Conservation (phyloP, 2,113 vertebrate genomes). For the Plectropomus leopardus region DNA sequence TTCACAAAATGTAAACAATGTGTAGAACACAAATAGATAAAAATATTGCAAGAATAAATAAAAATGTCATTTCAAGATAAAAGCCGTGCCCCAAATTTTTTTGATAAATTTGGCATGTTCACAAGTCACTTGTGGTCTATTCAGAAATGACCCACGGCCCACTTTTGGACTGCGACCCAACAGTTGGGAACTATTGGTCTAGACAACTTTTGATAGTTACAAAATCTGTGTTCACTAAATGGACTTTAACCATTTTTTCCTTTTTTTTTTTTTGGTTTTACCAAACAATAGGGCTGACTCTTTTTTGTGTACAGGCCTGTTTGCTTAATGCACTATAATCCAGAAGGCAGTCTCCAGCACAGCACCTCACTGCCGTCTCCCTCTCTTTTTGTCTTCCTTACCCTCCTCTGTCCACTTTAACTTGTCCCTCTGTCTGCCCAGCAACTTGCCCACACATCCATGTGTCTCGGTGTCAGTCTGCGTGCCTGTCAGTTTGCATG, state of each 20-base stretch:
- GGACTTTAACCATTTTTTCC: neutral
- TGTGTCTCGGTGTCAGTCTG: constrained; percentile 74
- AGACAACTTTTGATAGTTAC: neutral
- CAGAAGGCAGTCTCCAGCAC: constrained; percentile 1
- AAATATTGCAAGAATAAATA: no score
- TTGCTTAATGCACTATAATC: constrained; percentile 1
- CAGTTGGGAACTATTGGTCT: no score
- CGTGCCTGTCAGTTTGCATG: constrained; percentile 72
- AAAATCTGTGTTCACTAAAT: neutral
- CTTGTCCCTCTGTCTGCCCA: constrained; percentile 64
- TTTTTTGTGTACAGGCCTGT: neutral
- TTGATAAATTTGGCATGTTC: no score
- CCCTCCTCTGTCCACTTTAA: constrained; percentile 49
- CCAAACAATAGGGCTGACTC: neutral
- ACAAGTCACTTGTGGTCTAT: no score
- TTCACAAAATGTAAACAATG: no score
- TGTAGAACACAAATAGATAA: no score
- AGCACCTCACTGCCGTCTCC: constrained; percentile 12
- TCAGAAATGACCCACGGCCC: no score
- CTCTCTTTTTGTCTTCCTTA: constrained; percentile 21
- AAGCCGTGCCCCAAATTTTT: no score
- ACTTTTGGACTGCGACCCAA: no score
- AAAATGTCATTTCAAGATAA: no score
- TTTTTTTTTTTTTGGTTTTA: neutral
- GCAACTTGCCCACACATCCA: constrained; percentile 70